These are phyloP conservation scores for Trichogramma pretiosum DNA, from an alignment of 1,140 invertebrate genomes.

Conservation along the genomic window DNA sequence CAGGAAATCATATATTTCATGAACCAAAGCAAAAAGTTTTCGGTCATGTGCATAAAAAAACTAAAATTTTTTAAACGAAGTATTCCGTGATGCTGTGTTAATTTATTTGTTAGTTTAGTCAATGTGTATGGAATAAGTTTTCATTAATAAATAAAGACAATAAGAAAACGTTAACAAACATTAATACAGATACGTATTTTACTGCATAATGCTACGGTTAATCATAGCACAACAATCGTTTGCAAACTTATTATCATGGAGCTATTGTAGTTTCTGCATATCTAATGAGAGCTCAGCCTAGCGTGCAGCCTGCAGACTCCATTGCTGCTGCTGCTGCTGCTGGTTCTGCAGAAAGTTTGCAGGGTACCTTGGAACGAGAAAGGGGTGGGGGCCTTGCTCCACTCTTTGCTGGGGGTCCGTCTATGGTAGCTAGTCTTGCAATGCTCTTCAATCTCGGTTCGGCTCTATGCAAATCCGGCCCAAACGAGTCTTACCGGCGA, in stretches of 20 bases:
- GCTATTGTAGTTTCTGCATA: slow-evolving; percentile 6
- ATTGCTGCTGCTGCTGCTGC: slow-evolving; percentile 12
- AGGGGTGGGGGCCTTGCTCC: slow-evolving; percentile 15
- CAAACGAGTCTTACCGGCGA: slow-evolving; percentile 34
- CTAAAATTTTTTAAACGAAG: too few species aligned
- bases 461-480: slow-evolving; percentile 44
- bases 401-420: slow-evolving; percentile 40
- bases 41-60: too few species aligned
- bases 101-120: too few species aligned
- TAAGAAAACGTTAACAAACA: too few species aligned
- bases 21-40: too few species aligned
- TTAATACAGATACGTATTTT: too few species aligned
- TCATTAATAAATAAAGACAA: not conserved
- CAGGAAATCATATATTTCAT: too few species aligned
- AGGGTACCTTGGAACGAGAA: too few species aligned
- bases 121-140: not conserved
- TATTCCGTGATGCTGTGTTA: too few species aligned
- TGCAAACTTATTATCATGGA: slow-evolving; percentile 13
- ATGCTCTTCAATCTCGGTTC: slow-evolving; percentile 31
- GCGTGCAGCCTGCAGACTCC: too few species aligned
- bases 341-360: slow-evolving; percentile 9
- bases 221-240: not conserved
- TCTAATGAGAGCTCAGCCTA: too few species aligned
- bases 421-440: slow-evolving; percentile 35
- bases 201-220: not conserved